Percentiles rank a stretch among this genome's conserved stretches.
Conservation (phyloP, 2,113 vertebrate species). For the Caloenas nicobarica region DNA sequence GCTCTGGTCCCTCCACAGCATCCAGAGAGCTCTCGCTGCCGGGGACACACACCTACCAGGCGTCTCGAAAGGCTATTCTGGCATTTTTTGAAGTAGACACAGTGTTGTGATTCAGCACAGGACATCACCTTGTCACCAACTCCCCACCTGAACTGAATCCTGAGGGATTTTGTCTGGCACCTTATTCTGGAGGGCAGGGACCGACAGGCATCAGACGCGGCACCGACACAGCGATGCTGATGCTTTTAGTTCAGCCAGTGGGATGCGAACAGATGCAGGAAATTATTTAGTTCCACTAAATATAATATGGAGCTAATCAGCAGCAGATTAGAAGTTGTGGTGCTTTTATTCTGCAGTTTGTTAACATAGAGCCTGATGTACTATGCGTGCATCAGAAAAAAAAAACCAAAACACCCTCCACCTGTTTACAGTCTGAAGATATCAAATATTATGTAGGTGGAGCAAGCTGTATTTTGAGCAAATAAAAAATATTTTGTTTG, state of each 20-base stretch:
- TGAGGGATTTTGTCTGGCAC: neutral
- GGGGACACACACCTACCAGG: neutral
- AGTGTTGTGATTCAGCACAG: neutral
- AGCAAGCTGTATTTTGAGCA: neutral
- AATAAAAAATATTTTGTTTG: neutral
- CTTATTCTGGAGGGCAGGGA: neutral
- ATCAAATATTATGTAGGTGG: neutral
- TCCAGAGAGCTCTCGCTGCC: neutral
- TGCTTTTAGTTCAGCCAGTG: neutral
- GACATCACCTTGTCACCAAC: neutral
- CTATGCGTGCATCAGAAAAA: neutral
- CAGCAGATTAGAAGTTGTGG: neutral
- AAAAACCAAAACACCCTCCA: neutral
- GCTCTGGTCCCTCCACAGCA: neutral
- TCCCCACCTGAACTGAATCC: neutral
- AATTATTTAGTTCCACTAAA: neutral
- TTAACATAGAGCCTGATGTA: neutral
- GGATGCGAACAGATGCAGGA: neutral
- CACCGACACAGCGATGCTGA: neutral
- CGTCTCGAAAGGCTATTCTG: accelerated
- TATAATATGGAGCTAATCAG: neutral
- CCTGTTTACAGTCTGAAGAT: neutral
- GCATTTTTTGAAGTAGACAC: neutral
- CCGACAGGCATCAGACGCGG: neutral
- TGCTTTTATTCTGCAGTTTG: neutral